A percentile compares a stretch with the other conserved stretches of the same genome.
phyloP scores from a whole-genome alignment of 92 coral and sea anemone species.

The Meandrina meandrites region DNA sequence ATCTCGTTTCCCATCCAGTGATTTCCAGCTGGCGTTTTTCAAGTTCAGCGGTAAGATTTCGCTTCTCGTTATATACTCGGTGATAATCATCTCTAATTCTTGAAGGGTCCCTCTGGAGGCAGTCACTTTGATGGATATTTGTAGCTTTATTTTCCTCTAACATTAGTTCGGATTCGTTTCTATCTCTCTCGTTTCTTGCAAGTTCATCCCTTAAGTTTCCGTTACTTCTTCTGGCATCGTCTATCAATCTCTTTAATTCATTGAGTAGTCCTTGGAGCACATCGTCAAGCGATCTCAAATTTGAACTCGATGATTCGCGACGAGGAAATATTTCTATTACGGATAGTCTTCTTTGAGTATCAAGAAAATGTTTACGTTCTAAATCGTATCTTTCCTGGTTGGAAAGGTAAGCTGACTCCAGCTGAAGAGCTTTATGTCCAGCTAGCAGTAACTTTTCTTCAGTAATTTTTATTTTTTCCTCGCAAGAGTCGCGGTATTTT shows the following conservation, averaged over 20 bases:
- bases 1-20: slow-evolving; percentile 69
- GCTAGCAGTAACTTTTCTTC: slow-evolving; percentile 24
- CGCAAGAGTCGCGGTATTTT: slow-evolving; percentile 35
- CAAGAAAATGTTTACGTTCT: slow-evolving; percentile 41
- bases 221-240: slow-evolving; percentile 47
- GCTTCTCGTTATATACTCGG: slow-evolving; percentile 55
- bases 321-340: slow-evolving; percentile 21
- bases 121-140: slow-evolving; percentile 30
- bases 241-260: slow-evolving; percentile 43
- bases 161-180: slow-evolving; percentile 42
- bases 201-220: slow-evolving; percentile 51
- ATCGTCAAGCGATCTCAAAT: slow-evolving; percentile 11
- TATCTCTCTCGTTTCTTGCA: slow-evolving; percentile 38
- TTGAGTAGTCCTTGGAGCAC: slow-evolving; percentile 35
- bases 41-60: slow-evolving; percentile 54
- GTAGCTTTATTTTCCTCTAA: neutral
- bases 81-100: slow-evolving; percentile 57
- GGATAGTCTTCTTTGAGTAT: slow-evolving; percentile 47
- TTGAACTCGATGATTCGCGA: neutral
- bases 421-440: slow-evolving; percentile 43
- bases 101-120: slow-evolving; percentile 48
- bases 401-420: slow-evolving; percentile 25
- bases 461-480: slow-evolving; percentile 32
- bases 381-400: slow-evolving; percentile 40
- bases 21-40: slow-evolving; percentile 68